These are phyloP conservation scores for Caenorhabditis sulstoni DNA, from an alignment of 2,888 invertebrate species.

Conservation along the genomic window DNA sequence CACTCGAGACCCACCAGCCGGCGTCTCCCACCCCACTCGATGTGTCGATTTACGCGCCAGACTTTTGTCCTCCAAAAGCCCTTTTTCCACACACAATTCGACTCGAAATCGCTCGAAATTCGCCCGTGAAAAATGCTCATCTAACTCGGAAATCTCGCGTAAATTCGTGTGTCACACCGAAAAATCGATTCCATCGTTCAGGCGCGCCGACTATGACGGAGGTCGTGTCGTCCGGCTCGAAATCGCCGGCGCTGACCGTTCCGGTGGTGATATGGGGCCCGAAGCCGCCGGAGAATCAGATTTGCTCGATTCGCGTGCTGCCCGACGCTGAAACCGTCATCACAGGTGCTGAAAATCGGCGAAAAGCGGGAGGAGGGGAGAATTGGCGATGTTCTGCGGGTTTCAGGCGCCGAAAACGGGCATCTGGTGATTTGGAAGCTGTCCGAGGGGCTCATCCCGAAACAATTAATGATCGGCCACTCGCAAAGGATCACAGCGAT, in stretches of 20 bases:
- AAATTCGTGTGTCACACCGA: too few species aligned
- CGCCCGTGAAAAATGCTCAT: too few species aligned
- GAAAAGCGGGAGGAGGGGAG: not conserved
- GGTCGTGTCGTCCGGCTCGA: constrained; percentile 50
- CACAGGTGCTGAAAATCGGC: constrained; percentile 83
- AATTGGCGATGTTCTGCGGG: too few species aligned
- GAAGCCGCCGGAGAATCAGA: constrained; percentile 95
- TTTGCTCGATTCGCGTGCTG: constrained; percentile 93
- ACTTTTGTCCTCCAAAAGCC: too few species aligned
- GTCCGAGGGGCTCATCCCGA: constrained; percentile 87
- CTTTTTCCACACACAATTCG: constrained; percentile 19
- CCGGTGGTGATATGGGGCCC: constrained; percentile 98
- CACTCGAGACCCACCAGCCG: constrained; percentile 22
- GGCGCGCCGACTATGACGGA: constrained; percentile 27
- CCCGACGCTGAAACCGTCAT: constrained; percentile 93
- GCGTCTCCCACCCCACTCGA: too few species aligned
- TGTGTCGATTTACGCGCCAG: constrained; percentile 53
- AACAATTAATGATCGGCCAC: constrained; percentile 94
- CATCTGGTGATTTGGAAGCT: constrained; percentile 88
- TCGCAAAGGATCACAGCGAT: constrained; percentile 90
- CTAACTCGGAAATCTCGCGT: too few species aligned
- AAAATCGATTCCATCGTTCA: too few species aligned
- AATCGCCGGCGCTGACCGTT: constrained; percentile 86
- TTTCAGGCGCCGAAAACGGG: constrained; percentile 88
- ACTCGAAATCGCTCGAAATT: too few species aligned